Percentiles rank a stretch among this genome's conserved stretches.
Conservation (phyloP, 2,888 invertebrate genomes). For the Macaria liturata region DNA sequence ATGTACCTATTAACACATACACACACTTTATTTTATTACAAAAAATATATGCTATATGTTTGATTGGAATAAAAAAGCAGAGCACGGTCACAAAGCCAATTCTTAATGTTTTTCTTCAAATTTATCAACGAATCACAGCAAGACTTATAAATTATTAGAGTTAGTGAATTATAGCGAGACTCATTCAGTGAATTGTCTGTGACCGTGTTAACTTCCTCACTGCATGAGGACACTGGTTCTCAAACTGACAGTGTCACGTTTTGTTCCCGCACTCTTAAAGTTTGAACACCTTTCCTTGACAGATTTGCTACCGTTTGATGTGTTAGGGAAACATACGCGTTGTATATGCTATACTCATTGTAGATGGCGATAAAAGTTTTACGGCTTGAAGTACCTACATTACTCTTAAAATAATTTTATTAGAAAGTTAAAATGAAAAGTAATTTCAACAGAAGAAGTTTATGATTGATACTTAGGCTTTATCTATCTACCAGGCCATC, state of each 20-base stretch:
- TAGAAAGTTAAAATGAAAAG: too few relatives aligned
- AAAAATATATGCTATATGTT: too few relatives aligned
- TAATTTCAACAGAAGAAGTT: neutral
- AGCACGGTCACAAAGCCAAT: too few relatives aligned
- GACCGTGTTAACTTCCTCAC: neutral
- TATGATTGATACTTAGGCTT: neutral
- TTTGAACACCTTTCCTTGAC: constrained; percentile 12
- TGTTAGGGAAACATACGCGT: constrained; percentile 1
- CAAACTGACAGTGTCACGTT: constrained; percentile 20
- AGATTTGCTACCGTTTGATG: neutral
- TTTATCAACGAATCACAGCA: too few relatives aligned
- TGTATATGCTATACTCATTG: constrained; percentile 8
- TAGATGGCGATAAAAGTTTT: constrained; percentile 20
- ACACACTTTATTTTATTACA: constrained; percentile 11
- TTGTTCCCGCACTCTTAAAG: constrained; percentile 27
- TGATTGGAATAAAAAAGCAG: too few relatives aligned
- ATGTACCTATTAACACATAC: constrained; percentile 12
- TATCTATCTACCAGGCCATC: neutral
- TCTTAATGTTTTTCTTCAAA: too few relatives aligned
- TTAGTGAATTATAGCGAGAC: too few relatives aligned
- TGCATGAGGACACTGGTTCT: constrained; percentile 26
- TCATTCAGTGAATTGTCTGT: too few relatives aligned
- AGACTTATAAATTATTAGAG: too few relatives aligned
- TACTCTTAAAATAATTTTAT: too few relatives aligned
- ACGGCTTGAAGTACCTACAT: too few relatives aligned